A percentile compares a stretch with the other conserved stretches of the same genome.
Conservation (phyloP, 35 echinoderm and acorn worm species). For the Apostichopus japonicus region DNA sequence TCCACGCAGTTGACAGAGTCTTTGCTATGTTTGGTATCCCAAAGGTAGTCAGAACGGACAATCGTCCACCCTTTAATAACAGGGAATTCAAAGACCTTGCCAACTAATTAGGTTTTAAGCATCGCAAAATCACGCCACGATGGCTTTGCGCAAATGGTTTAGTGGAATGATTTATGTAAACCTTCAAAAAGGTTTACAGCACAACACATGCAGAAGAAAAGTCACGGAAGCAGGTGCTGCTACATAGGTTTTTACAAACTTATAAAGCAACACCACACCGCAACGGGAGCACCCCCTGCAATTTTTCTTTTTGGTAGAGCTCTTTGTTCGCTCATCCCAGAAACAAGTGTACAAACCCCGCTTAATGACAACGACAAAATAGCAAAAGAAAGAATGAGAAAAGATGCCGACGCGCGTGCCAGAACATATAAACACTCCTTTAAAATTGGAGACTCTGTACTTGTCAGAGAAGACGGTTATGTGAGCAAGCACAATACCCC, state of each 20-base stretch:
- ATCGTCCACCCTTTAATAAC: slow-evolving; percentile 79
- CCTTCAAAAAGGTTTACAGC: slow-evolving; percentile 67
- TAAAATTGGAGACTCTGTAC: slow-evolving; percentile 49
- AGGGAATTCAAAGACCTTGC: slow-evolving; percentile 69
- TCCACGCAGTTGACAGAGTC: slow-evolving; percentile 72
- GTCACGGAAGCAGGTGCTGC: slow-evolving; percentile 64
- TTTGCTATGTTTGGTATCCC: slow-evolving; percentile 72
- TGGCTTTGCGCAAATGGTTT: slow-evolving; percentile 88
- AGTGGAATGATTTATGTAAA: slow-evolving; percentile 79
- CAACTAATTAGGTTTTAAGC: slow-evolving; percentile 71
- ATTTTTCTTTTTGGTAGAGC: slow-evolving; percentile 57
- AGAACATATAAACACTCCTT: background rate
- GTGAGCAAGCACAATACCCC: slow-evolving; percentile 49
- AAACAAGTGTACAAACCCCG: background rate
- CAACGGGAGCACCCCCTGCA: slow-evolving; percentile 68
- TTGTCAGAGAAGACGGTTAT: slow-evolving; percentile 43
- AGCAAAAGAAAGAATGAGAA: background rate
- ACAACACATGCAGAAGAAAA: slow-evolving; percentile 58
- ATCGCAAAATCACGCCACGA: slow-evolving; percentile 69
- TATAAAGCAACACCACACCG: slow-evolving; percentile 71
- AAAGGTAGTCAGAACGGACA: slow-evolving; percentile 56
- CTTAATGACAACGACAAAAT: slow-evolving; percentile 1
- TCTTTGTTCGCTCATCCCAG: slow-evolving; percentile 50
- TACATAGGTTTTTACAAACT: slow-evolving; percentile 60
- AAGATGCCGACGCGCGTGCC: background rate